phyloP scores from a whole-genome alignment of 1,140 invertebrate genomes.

The Rhyzopertha dominica region DNA sequence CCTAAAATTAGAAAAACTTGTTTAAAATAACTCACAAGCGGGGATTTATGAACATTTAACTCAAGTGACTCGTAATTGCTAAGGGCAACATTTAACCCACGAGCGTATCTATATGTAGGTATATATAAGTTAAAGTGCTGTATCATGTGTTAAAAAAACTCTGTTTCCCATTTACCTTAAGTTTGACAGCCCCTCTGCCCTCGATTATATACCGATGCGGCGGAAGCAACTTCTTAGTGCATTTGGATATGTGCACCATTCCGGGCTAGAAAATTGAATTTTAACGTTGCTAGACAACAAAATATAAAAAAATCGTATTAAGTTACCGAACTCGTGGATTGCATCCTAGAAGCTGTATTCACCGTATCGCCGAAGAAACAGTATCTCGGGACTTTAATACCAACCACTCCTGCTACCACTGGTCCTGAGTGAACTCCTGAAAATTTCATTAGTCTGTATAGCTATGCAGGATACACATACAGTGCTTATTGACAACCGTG shows the following conservation, averaged over 20 bases:
- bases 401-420: slow-evolving; percentile 61
- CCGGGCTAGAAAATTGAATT: slow-evolving; percentile 51
- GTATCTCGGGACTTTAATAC: slow-evolving; percentile 67
- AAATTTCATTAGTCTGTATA: slow-evolving; percentile 33
- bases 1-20: slow-evolving; percentile 47
- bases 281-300: not conserved
- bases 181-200: slow-evolving; percentile 62
- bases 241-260: slow-evolving; percentile 69
- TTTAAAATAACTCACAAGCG: no score
- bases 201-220: slow-evolving; percentile 55
- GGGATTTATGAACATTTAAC: no score
- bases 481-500: not conserved
- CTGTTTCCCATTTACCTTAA: slow-evolving; percentile 66
- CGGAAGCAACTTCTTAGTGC: slow-evolving; percentile 59
- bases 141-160: slow-evolving; percentile 10
- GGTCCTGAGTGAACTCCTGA: slow-evolving; percentile 52
- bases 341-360: slow-evolving; percentile 83
- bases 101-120: slow-evolving; percentile 14
- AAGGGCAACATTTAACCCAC: no score
- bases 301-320: not conserved
- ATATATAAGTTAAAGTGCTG: slow-evolving; percentile 13
- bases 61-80: no score
- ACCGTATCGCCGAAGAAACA: slow-evolving; percentile 86
- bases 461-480: no score
- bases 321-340: slow-evolving; percentile 65